Percentiles rank a stretch among this genome's conserved stretches.
Conservation (phyloP, 2,113 vertebrate species). For the Dolichotis patagonum region DNA sequence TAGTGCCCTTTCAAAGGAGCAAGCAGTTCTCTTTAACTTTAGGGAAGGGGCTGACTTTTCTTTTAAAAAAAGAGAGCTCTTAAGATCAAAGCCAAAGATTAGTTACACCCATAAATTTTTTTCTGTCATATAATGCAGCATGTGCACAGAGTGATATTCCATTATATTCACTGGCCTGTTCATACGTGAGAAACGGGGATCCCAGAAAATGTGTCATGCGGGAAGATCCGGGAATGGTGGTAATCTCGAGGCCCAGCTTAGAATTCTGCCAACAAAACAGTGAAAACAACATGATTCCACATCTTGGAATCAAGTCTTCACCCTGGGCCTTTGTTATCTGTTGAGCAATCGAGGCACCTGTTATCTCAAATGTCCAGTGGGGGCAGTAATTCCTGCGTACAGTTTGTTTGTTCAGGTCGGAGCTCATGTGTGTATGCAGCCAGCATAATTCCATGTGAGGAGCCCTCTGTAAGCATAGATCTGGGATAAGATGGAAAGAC, state of each 20-base stretch:
- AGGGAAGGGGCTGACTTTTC: neutral
- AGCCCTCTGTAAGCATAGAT: neutral
- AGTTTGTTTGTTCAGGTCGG: neutral
- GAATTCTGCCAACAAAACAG: neutral
- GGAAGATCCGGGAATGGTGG: neutral
- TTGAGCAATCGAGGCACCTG: neutral
- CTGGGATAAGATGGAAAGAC: neutral
- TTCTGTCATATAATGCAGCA: neutral
- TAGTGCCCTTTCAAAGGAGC: neutral
- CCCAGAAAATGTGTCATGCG: neutral
- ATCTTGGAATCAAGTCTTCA: neutral
- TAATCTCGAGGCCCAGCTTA: neutral
- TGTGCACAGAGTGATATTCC: neutral
- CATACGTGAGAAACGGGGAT: neutral
- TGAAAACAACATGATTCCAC: neutral
- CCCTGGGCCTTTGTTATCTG: neutral
- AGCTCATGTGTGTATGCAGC: neutral
- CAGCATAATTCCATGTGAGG: neutral
- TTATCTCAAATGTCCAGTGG: neutral
- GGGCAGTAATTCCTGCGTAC: neutral
- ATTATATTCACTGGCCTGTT: neutral
- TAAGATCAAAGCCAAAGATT: conserved; percentile 11
- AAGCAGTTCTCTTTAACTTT: neutral
- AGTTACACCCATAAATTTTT: neutral
- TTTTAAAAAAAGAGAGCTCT: neutral